Base-by-base conservation (phyloP, 2,888 invertebrate species). In the Nemapogon koenigi region DNA sequence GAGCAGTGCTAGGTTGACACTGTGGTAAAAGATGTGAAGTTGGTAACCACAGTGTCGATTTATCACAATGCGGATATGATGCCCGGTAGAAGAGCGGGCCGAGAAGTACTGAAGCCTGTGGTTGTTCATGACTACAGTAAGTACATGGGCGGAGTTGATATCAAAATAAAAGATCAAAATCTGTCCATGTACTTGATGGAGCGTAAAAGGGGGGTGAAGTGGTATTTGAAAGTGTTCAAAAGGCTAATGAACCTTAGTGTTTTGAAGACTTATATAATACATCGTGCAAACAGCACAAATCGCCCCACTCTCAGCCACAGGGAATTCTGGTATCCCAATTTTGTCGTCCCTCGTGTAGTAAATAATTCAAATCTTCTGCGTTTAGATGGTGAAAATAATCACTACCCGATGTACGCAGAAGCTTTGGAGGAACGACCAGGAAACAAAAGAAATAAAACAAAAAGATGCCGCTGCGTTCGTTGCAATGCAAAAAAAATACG, bases 141-240 rank as follows among this genome's bases (percentile, higher is more conserved):
- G 22, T 40, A 15, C 33, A 50, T 52, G 48, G 49, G 47, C 7
- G 46, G 48, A 0, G 42, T 48, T 2, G 44, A 49, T 22, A 19
- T 48, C 3, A 50, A 53, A 25, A n/a, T n/a, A n/a, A n/a, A n/a
- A n/a, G 49, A 52, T 17, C 49, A 48, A 16, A 47, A 46, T 17
- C 39, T 48, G 4, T 46, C 47, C 31, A 35, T 35, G 39, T 50
- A 41, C 31, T 40, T 48, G 10, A 27, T 50, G 31, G 51, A 52
- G 25, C 36, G 45, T 3, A 47, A 46, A 29, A 27, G 46, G 7
- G 43, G 45, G 3, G 3, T 44, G 4, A 49, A 46, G 22, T 45
- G 46, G 43, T 47, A 47, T 10, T 11, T 48, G 1, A 46, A 49
- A 35, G 35, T 50, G 4, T 50, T 50, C 36, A 40, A 37, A 22